Base-by-base conservation (phyloP, 2,797 vertebrate species). In the Buphagus erythrorhynchus region DNA sequence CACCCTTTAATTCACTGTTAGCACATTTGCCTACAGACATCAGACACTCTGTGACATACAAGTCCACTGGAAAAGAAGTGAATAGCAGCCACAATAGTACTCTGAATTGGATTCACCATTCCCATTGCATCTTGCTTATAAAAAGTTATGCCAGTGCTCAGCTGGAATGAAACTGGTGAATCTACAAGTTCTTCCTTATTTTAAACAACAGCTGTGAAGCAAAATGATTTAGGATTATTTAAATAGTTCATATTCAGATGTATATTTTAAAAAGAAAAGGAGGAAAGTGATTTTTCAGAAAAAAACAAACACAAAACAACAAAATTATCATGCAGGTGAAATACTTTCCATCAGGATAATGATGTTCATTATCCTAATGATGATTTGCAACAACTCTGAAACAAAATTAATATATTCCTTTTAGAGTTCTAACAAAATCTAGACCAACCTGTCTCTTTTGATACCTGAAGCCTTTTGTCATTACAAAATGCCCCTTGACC, bases 401-500 rank as follows among this genome's bases (percentile, higher is more conserved):
- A 95, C 93, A 97, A 94, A 95, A 92, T 81, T 46, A 90, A 95
- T 94, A 88, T 92, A 96, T 95, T 95, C 95, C 80, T 91, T 90
- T 89, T 95, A 94, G 78, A 94, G 85, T 83, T 91, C 90, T 97
- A 95, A 96, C 88, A 86, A 83, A 87, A 67, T 68, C 88, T 93
- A 96, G 92, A 96, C 97, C 94, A 95, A 99, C 99, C 98, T 98
- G 97, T 98, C 93, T 98, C 98, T 96, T 98, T 96, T 69, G 99
- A 99, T 93, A 98, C 99, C 55, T 95, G 98, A 86, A 99, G 98
- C 86, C 96, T 98, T 96, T 98, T 98, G 92, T 98, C 98, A 54
- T 99, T 98, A 97, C 99, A 99, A 97, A 99, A 99, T 94, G 98
- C 98, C 21, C 99, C 98, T 80, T 96, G 98, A 95, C 98, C 98